These are phyloP conservation scores for Noctilio leporinus DNA, from an alignment of 2,113 vertebrate genomes.

Conservation along the genomic window DNA sequence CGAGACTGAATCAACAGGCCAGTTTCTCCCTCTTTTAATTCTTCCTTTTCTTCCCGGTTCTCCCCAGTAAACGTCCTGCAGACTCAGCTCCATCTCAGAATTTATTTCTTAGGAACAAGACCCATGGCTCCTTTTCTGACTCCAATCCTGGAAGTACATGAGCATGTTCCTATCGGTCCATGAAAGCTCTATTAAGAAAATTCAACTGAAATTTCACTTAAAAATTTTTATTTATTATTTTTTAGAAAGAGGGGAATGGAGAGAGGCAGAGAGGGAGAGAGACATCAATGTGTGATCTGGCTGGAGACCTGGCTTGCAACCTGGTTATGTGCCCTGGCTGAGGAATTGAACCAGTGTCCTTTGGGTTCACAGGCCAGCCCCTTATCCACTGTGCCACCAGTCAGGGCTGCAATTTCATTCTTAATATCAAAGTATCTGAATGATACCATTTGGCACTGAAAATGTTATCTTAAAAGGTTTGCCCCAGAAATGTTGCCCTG, in stretches of 20 bases:
- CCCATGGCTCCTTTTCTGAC: not conserved
- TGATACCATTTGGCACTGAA: not conserved
- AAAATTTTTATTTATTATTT: no score
- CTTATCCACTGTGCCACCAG: no score
- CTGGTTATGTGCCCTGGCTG: no score
- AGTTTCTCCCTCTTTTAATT: not conserved
- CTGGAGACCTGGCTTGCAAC: no score
- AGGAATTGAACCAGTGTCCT: no score
- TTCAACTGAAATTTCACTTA: not conserved
- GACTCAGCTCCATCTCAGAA: not conserved
- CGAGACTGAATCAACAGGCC: not conserved
- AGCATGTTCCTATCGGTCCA: not conserved
- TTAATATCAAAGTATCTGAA: conserved; percentile 15
- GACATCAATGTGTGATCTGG: no score
- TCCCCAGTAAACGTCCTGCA: not conserved
- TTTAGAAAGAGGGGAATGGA: no score
- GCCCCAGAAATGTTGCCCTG: not conserved
- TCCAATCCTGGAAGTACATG: not conserved
- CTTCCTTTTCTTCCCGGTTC: not conserved
- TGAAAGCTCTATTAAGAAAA: not conserved
- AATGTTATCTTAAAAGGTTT: conserved; percentile 3
- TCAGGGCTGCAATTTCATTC: no score
- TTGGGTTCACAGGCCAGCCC: no score
- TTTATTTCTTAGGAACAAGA: not conserved
- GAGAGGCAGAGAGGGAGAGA: no score